Base-by-base conservation (phyloP, 2,113 vertebrate genomes). In the Mormyrus lacerda region DNA sequence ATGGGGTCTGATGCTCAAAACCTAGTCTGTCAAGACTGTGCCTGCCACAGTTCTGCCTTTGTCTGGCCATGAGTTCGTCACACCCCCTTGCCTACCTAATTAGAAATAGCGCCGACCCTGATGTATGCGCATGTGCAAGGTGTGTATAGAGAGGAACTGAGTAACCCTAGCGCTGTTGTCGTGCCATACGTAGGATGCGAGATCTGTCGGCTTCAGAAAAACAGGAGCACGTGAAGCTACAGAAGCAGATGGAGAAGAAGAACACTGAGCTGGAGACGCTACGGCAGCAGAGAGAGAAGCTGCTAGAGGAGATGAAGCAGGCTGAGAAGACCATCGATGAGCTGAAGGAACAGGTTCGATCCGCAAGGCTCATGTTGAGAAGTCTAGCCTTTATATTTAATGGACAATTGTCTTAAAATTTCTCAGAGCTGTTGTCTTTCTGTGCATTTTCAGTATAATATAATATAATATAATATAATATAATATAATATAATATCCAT, bases 211-310 rank as follows among this genome's bases (percentile, higher is more conserved):
- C 97, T 0, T 98, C 98, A 0, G 98, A 99, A 96, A 99, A 99
- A 94, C 98, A 99, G 95, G 98, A 99, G 19, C 98, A 99, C 0
- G 92, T 97, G 91, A 98, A 98, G 94, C 93, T 98, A 3, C 98
- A 99, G 95, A 99, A 98, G 91, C 97, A 98, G 89, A 97, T 97
- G 97, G 98, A 99, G 95, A 99, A 98, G 95, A 99, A 98, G 91
- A 98, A 97, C 89, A 90, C 94, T 0, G 98, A 99, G 95, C 94
- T 99, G 93, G 98, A 99, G 88, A 88, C 95, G 1, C 93, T 97
- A 88, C 94, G 97, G 27, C 94, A 96, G 88, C 98, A 99, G 94
- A 97, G 96, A 51, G 98, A 99, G 91, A 98, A 98, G 44, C 96
- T 98, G 6, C 97, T 97, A 94, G 97, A 98, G 83, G 98, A 99